These are phyloP conservation scores for Timandra comae DNA, from an alignment of 2,888 invertebrate genomes.

Conservation along the genomic window DNA sequence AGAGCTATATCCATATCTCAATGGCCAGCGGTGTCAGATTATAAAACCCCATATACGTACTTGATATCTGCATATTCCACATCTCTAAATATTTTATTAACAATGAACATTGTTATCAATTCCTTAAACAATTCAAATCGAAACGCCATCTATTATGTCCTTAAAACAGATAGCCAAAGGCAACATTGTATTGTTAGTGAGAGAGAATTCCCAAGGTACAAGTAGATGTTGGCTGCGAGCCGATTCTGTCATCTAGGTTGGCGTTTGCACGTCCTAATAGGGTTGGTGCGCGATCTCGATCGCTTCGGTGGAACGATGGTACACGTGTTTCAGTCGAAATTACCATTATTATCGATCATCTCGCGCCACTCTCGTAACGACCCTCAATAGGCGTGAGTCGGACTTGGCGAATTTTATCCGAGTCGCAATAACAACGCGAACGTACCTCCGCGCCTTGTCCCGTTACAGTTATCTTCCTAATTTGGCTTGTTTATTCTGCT, in stretches of 20 bases:
- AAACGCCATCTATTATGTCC: slow-evolving; percentile 19
- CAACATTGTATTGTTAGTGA: slow-evolving; percentile 14
- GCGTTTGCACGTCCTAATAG: slow-evolving; percentile 64
- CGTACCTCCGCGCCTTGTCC: slow-evolving; percentile 34
- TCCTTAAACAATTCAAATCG: slow-evolving; percentile 15
- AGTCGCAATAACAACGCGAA: slow-evolving; percentile 27
- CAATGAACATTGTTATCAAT: not conserved
- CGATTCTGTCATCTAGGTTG: slow-evolving; percentile 52
- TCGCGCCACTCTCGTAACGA: slow-evolving; percentile 67
- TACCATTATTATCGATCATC: slow-evolving; percentile 78
- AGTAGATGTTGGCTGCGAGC: slow-evolving; percentile 22
- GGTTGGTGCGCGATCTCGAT: slow-evolving; percentile 58
- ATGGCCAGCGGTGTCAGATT: slow-evolving; percentile 16
- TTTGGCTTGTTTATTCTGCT: slow-evolving; percentile 49
- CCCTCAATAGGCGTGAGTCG: slow-evolving; percentile 60
- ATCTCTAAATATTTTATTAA: not conserved
- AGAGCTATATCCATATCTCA: slow-evolving; percentile 39
- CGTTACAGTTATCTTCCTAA: slow-evolving; percentile 47
- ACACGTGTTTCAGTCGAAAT: slow-evolving; percentile 70
- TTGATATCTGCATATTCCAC: not conserved
- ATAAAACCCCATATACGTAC: not conserved
- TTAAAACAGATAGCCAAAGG: slow-evolving; percentile 15
- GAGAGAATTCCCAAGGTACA: slow-evolving; percentile 6
- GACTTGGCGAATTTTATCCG: slow-evolving; percentile 55
- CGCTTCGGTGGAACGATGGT: slow-evolving; percentile 51